phyloP scores from a whole-genome alignment of 2,113 vertebrate species.

The Dryoscopus gambensis region DNA sequence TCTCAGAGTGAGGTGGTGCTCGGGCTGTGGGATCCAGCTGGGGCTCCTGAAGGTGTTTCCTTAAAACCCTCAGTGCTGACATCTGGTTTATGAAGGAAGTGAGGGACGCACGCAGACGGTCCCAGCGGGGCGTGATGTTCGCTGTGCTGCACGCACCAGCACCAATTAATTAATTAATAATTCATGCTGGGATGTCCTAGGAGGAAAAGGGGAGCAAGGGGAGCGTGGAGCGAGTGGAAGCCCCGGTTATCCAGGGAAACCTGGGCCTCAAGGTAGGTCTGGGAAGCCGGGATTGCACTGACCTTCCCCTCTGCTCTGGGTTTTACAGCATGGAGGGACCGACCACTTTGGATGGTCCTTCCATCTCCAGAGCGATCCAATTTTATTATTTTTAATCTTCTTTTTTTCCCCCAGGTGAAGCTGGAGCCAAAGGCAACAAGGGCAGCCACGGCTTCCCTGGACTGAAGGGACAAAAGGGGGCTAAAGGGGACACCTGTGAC shows the following conservation, averaged over 20 bases:
- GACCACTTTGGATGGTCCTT: not conserved
- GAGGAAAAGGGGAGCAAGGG: conserved; percentile 88
- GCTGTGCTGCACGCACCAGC: not conserved
- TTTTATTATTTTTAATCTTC: not conserved
- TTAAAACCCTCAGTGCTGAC: not conserved
- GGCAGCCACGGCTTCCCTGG: conserved; percentile 80
- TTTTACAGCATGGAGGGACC: not conserved
- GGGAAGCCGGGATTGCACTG: not conserved
- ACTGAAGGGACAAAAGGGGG: conserved; percentile 80
- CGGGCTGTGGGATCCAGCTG: not conserved
- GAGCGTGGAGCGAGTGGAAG: conserved; percentile 76
- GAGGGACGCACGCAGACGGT: not conserved
- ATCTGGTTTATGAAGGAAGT: not conserved
- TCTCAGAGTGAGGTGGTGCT: fast-evolving
- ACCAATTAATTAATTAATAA: not conserved
- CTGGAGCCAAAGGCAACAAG: conserved; percentile 86
- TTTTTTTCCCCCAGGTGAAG: conserved; percentile 73
- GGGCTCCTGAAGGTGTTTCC: not conserved
- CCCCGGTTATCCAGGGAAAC: conserved; percentile 87
- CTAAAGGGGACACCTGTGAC: conserved; percentile 82
- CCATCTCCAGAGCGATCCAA: not conserved
- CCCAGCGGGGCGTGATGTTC: not conserved
- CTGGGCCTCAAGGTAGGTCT: conserved; percentile 84
- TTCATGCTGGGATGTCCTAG: conserved; percentile 57
- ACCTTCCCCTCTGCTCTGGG: not conserved